phyloP scores from a whole-genome alignment of 2,113 vertebrate species.

The Aldabrachelys gigantea region DNA sequence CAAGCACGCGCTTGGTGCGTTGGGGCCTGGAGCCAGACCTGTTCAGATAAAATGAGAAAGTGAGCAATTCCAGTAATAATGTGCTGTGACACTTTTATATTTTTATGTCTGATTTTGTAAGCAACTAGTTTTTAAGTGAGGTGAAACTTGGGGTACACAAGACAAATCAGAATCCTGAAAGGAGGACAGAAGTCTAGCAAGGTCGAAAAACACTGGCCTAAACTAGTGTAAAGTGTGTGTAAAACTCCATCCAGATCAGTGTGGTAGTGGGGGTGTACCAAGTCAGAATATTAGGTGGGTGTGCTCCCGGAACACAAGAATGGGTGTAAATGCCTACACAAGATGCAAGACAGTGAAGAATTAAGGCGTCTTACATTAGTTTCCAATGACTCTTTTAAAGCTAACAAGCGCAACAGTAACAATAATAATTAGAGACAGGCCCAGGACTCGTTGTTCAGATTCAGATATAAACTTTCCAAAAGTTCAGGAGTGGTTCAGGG shows the following conservation, averaged over 20 bases:
- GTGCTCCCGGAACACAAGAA: background rate
- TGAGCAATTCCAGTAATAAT: no score
- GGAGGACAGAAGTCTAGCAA: no score
- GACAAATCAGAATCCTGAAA: no score
- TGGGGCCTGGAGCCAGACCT: no score
- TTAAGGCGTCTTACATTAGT: background rate
- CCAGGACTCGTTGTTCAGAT: background rate
- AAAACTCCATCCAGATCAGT: background rate
- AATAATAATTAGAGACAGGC: background rate
- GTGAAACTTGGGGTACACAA: no score
- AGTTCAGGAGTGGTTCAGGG: background rate
- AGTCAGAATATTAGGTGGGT: background rate
- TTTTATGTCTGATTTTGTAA: no score
- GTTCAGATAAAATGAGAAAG: no score
- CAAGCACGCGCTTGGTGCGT: no score
- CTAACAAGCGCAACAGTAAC: background rate
- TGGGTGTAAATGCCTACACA: background rate
- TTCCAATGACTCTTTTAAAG: background rate
- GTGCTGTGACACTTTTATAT: no score
- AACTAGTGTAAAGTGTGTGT: background rate
- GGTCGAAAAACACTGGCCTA: no score
- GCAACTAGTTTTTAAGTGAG: no score
- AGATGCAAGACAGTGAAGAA: background rate
- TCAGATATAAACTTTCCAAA: background rate
- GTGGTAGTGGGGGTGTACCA: background rate